Evolutionary conservation across 2,888 invertebrate genomes (phyloP), one percentile per base, ranked within the genome.

Genomic region (Andrena bucephala): DNA sequence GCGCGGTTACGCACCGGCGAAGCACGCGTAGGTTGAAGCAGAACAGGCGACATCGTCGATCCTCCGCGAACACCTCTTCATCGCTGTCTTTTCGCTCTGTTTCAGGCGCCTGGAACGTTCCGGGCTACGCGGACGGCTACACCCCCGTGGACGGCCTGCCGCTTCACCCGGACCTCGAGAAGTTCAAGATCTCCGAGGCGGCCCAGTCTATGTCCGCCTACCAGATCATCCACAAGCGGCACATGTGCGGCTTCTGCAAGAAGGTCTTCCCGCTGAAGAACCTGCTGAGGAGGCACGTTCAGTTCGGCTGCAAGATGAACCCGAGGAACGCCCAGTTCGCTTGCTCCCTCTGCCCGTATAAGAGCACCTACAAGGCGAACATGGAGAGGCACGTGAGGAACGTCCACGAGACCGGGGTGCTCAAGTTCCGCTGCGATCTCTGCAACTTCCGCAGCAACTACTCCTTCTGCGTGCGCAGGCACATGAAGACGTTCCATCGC

Each of bases 321-420:
- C 89, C 90, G 3, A 83, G 87, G 4, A 85, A 82, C 36, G 78
- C 94, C 0, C 92, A 93, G 59, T 95, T 94, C 87, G 90, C 92
- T 36, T 95, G 95, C 84, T 84, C 88, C 1, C 89, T 93, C 68
- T 95, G 95, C 82, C 86, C 85, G 3, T 93, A 93, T 83, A 92
- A 90, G 77, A 92, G 92, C 79, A 92, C 93, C 71, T 93, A 93
- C 83, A 94, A 94, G 57, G 92, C 95, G 33, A 94, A 94, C 87
- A 90, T 93, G 85, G 90, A 92, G 87, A 89, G 93, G 13, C 94
- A 94, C 89, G 93, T 94, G 27, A 60, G 91, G 31, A 93, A 93
- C 42, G 89, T 93, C 29, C 91, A 91, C 84, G 90, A 92, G 29
- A 89, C 89, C 6, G 90, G 90, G 1, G 86, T 85, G 10, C 72